These are phyloP conservation scores for Zosterops hypoxanthus DNA, from an alignment of 2,113 vertebrate genomes.

Conservation along the genomic window DNA sequence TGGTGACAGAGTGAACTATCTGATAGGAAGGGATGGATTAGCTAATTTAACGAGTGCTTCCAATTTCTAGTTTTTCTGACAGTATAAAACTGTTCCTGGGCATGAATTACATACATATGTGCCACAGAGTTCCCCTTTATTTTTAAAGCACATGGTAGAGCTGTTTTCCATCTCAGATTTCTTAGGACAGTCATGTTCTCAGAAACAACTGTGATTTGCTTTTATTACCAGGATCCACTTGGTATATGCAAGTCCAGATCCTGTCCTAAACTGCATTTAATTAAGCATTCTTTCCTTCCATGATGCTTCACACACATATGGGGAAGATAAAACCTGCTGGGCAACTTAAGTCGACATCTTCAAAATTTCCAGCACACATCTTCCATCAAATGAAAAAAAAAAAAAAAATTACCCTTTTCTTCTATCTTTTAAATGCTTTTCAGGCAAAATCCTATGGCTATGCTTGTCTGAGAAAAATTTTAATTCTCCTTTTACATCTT, in stretches of 20 bases:
- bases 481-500: not conserved
- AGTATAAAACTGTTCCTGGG: slow-evolving; percentile 50
- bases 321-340: slow-evolving; percentile 4
- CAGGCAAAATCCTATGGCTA: not conserved
- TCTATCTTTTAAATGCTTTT: slow-evolving; percentile 9
- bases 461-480: not conserved
- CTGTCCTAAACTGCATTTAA: slow-evolving; percentile 38
- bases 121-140: slow-evolving; percentile 20
- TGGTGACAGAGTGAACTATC: slow-evolving; percentile 57
- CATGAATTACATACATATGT: slow-evolving; percentile 61
- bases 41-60: slow-evolving; percentile 52
- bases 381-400: slow-evolving; percentile 12
- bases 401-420: not conserved
- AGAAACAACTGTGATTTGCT: slow-evolving; percentile 6
- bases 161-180: slow-evolving; percentile 49
- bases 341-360: slow-evolving; percentile 1
- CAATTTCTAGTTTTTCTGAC: slow-evolving; percentile 64
- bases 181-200: slow-evolving; percentile 41
- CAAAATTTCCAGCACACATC: not conserved
- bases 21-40: slow-evolving; percentile 64
- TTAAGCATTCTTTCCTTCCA: not conserved
- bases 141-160: slow-evolving; percentile 43
- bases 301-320: not conserved
- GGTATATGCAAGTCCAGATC: not conserved
- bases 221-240: slow-evolving; percentile 33